Conservation (phyloP, 2,797 vertebrate species). For the Cossypha caffra region DNA sequence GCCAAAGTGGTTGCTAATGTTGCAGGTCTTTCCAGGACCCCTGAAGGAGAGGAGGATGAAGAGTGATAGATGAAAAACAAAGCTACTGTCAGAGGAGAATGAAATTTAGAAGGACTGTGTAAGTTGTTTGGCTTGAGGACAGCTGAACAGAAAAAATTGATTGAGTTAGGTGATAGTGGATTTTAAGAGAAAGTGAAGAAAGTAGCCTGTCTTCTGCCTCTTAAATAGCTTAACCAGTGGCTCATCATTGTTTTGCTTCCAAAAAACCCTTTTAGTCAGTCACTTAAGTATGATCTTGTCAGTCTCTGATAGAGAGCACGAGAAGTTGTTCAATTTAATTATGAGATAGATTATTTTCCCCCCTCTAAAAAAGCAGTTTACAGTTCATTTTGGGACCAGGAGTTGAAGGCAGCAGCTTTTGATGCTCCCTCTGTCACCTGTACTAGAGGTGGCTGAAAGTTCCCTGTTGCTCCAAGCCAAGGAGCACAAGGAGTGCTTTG, state of each 20-base stretch:
- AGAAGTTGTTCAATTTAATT: background rate
- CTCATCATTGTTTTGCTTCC: background rate
- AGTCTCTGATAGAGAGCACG: background rate
- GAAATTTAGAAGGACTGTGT: background rate
- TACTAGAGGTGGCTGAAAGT: background rate
- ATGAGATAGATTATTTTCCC: background rate
- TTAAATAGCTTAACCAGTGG: background rate
- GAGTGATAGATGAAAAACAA: background rate
- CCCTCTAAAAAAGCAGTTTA: background rate
- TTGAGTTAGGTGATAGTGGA: background rate
- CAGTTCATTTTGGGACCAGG: background rate
- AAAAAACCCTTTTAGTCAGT: background rate
- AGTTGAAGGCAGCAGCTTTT: background rate
- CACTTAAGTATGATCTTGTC: background rate
- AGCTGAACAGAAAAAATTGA: background rate
- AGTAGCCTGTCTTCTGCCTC: background rate
- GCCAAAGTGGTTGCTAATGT: background rate
- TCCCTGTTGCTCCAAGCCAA: background rate
- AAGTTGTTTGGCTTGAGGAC: background rate
- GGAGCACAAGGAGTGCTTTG: background rate
- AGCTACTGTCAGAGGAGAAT: background rate
- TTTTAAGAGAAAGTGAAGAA: background rate
- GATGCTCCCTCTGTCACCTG: background rate
- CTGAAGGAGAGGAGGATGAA: background rate
- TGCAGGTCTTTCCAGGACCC: background rate